Percentiles rank a stretch among this genome's conserved stretches.
phyloP scores from a whole-genome alignment of 2,797 vertebrate species.

The Erpetoichthys calabaricus region DNA sequence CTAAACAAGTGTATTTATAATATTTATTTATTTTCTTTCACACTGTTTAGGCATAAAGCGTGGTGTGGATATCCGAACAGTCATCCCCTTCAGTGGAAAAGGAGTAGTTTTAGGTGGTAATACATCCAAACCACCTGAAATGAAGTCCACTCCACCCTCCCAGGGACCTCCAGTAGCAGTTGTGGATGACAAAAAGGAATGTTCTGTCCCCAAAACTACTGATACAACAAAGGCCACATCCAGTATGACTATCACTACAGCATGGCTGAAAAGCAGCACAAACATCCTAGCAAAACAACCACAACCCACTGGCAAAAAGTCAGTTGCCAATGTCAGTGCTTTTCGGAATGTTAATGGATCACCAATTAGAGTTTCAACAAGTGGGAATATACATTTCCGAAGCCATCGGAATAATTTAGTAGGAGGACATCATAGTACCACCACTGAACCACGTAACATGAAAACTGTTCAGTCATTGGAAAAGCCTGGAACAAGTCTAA shows the following conservation, averaged over 20 bases:
- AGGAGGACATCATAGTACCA: slow-evolving; percentile 32
- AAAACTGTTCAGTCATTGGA: slow-evolving; percentile 16
- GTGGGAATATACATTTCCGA: no score
- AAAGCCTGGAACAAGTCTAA: slow-evolving; percentile 6
- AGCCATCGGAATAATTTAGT: slow-evolving; percentile 6
- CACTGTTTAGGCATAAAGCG: neutral
- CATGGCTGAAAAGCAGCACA: neutral
- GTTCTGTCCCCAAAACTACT: neutral
- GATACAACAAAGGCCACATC: slow-evolving; percentile 7
- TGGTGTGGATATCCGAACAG: slow-evolving; percentile 37
- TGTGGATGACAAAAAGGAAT: slow-evolving; percentile 7
- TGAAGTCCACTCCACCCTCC: slow-evolving; percentile 15
- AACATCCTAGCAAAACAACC: neutral
- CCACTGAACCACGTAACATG: slow-evolving; percentile 34
- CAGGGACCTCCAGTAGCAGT: slow-evolving; percentile 10
- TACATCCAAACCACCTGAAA: slow-evolving; percentile 8
- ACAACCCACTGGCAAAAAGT: slow-evolving; percentile 31
- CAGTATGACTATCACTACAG: slow-evolving; percentile 10
- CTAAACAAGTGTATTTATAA: no score
- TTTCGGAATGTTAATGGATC: slow-evolving; percentile 56
- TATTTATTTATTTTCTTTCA: no score
- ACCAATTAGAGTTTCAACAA: slow-evolving; percentile 42
- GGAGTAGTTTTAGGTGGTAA: slow-evolving; percentile 63
- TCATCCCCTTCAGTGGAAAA: slow-evolving; percentile 69
- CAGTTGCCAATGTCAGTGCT: slow-evolving; percentile 43